A percentile compares a stretch with the other conserved stretches of the same genome.
Conservation (phyloP, 2,888 invertebrate species). For the Apodemia mormo region DNA sequence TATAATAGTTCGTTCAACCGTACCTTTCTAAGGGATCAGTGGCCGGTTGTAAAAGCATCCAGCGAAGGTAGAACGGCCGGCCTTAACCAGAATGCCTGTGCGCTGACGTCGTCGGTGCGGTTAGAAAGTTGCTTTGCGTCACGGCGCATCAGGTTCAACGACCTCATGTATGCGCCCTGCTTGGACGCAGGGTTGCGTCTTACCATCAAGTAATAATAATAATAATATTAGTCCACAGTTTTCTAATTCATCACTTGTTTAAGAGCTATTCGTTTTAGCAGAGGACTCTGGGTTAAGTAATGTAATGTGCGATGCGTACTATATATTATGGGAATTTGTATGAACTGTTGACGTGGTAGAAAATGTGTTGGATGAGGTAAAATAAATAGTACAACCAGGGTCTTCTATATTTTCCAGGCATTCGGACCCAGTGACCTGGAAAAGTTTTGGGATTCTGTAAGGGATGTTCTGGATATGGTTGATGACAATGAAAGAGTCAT, state of each 20-base stretch:
- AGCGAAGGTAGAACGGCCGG: constrained; percentile 58
- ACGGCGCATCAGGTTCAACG: constrained; percentile 67
- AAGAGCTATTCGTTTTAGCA: too few species aligned
- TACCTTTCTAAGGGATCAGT: constrained; percentile 23
- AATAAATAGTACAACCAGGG: too few species aligned
- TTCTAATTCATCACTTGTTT: neutral
- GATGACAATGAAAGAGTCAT: too few species aligned
- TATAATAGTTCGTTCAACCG: constrained; percentile 16
- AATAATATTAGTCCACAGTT: neutral
- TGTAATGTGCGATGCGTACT: too few species aligned
- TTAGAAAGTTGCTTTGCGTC: constrained; percentile 81
- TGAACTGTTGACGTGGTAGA: neutral
- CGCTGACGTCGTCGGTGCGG: constrained; percentile 68
- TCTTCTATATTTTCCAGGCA: too few species aligned
- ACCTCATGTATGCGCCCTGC: constrained; percentile 46
- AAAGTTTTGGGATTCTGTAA: too few species aligned
- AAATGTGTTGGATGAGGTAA: neutral
- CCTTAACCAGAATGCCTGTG: constrained; percentile 67
- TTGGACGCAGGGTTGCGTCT: constrained; percentile 37
- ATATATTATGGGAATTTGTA: neutral
- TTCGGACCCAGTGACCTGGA: too few species aligned
- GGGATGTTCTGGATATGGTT: too few species aligned
- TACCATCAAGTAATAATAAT: constrained; percentile 10
- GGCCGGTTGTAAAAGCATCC: constrained; percentile 34
- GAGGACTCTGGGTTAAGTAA: too few species aligned